Conservation (phyloP, 2,797 vertebrate genomes). For the Cyprinodon diabolis region DNA sequence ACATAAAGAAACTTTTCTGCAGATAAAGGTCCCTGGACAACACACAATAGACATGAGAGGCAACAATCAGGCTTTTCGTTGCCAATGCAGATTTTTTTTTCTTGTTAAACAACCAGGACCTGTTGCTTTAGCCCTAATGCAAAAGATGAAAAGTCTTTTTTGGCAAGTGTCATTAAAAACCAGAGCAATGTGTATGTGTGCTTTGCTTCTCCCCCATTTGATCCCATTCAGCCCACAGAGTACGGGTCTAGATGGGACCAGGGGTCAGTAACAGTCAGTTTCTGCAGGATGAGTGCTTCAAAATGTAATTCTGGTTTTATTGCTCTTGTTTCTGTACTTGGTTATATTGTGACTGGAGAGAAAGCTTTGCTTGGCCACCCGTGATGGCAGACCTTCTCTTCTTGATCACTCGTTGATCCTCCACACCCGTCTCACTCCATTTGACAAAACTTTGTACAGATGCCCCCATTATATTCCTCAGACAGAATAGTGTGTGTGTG, state of each 20-base stretch:
- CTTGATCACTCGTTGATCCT: constrained; percentile 44
- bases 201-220: constrained; percentile 5
- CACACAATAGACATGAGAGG: neutral
- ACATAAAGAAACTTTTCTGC: neutral
- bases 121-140: neutral
- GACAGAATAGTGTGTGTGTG: constrained; percentile 17
- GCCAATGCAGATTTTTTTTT: neutral
- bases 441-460: constrained; percentile 60
- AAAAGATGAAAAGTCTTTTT: neutral
- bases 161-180: neutral
- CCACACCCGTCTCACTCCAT: constrained; percentile 45
- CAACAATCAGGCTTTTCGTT: neutral
- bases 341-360: constrained; percentile 35
- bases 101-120: neutral
- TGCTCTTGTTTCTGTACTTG: constrained; percentile 16
- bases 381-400: constrained; percentile 46
- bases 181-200: constrained; percentile 16
- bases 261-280: constrained; percentile 14
- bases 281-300: constrained; percentile 32
- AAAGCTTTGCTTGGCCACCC: constrained; percentile 44
- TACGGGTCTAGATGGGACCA: neutral
- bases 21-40: too few relatives aligned
- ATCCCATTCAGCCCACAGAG: neutral
- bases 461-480: constrained; percentile 52
- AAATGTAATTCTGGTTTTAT: constrained; percentile 38